Evolutionary conservation across 2,888 invertebrate species (phyloP).

Genomic region (Clivina fossor): DNA sequence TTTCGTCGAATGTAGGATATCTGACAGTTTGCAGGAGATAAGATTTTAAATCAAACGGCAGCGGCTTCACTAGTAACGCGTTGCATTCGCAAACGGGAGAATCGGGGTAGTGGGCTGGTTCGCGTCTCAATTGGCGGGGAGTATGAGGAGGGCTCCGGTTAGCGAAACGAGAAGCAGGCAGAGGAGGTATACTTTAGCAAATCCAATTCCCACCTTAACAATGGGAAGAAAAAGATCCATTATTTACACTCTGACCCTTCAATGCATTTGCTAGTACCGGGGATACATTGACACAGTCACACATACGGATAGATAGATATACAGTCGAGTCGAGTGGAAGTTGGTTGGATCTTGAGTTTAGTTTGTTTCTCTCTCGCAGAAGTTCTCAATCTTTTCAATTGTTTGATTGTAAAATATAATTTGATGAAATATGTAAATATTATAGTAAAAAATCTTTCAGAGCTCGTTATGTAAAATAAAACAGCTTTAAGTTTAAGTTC

Average conservation of each 20-base stretch:
- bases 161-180: conserved; percentile 4
- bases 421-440: too few relatives aligned
- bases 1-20: background rate
- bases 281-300: conserved; percentile 36
- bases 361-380: too few relatives aligned
- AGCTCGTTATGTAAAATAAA: too few relatives aligned
- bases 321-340: background rate
- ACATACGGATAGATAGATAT: background rate
- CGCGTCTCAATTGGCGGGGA: too few relatives aligned
- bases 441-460: too few relatives aligned
- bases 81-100: conserved; percentile 12
- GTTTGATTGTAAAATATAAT: too few relatives aligned
- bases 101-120: too few relatives aligned
- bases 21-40: conserved; percentile 8
- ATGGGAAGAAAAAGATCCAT: conserved; percentile 50
- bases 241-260: conserved; percentile 49
- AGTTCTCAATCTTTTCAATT: too few relatives aligned
- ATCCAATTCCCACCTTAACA: conserved; percentile 51
- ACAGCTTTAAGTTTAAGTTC: too few relatives aligned
- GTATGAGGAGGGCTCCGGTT: too few relatives aligned
- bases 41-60: conserved; percentile 26
- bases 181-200: conserved; percentile 42
- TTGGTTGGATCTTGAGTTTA: background rate
- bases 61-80: conserved; percentile 12
- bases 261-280: conserved; percentile 37